Conservation (phyloP, 2,888 invertebrate genomes). For the Caenorhabditis sp. region DNA sequence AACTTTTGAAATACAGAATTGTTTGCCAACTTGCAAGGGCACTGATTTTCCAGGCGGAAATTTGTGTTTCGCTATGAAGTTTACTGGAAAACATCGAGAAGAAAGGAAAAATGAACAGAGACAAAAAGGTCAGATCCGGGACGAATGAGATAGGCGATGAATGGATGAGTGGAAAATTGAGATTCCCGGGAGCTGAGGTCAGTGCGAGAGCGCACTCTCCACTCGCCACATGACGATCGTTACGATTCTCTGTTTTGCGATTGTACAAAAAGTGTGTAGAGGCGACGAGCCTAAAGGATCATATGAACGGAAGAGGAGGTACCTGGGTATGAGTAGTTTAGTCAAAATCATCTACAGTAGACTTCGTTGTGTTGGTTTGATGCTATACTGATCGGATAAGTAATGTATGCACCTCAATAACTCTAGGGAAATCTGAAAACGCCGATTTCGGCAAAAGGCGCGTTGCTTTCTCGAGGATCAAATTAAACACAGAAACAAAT, state of each 20-base stretch:
- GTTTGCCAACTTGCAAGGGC: slow-evolving; percentile 38
- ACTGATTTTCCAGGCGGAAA: background rate
- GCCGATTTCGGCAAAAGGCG: too few species aligned
- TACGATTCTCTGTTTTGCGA: slow-evolving; percentile 40
- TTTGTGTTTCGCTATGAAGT: background rate
- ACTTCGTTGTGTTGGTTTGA: too few species aligned
- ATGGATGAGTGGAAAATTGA: slow-evolving; percentile 3
- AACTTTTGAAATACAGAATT: slow-evolving; percentile 32
- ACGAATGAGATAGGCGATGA: slow-evolving; percentile 14
- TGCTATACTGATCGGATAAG: too few species aligned
- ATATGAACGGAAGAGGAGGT: background rate
- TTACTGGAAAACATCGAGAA: background rate
- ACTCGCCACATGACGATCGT: slow-evolving; percentile 53
- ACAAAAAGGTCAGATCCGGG: slow-evolving; percentile 1
- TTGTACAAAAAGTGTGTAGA: background rate
- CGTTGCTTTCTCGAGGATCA: too few species aligned
- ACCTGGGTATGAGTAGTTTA: background rate
- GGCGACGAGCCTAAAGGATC: background rate
- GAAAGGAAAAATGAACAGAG: background rate
- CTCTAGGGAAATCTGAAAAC: too few species aligned
- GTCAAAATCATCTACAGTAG: too few species aligned
- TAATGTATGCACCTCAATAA: too few species aligned
- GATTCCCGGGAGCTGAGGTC: slow-evolving; percentile 35
- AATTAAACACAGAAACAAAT: too few species aligned
- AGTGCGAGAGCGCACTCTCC: slow-evolving; percentile 12